These are phyloP conservation scores for Leucania comma DNA, from an alignment of 2,888 invertebrate species.

Conservation along the genomic window DNA sequence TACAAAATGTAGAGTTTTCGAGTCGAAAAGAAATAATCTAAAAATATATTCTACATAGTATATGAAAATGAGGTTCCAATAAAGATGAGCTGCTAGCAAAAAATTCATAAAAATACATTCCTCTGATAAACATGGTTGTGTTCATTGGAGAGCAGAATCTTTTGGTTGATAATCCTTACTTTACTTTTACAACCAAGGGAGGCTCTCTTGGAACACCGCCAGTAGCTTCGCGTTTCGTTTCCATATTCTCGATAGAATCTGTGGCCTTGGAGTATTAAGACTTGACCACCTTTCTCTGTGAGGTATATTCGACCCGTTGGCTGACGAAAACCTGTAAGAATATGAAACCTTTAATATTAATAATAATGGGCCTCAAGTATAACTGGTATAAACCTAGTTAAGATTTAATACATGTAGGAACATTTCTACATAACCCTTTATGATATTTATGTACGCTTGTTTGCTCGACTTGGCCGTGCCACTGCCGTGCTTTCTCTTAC, in stretches of 20 bases:
- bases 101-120: conserved; percentile 28
- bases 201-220: conserved; percentile 78
- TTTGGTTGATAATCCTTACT: conserved; percentile 73
- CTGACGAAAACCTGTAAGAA: conserved; percentile 21
- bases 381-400: conserved; percentile 1
- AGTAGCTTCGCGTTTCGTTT: conserved; percentile 75
- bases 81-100: conserved; percentile 13
- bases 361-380: neutral
- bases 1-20: conserved; percentile 1
- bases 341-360: conserved; percentile 2
- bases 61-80: neutral
- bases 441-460: too few species aligned
- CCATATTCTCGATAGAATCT: conserved; percentile 78
- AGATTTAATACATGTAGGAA: neutral
- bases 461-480: too few species aligned
- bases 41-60: conserved; percentile 11
- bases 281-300: conserved; percentile 77
- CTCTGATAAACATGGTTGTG: conserved; percentile 71
- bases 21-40: conserved; percentile 1
- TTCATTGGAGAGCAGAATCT: conserved; percentile 68
- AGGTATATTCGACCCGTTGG: conserved; percentile 70
- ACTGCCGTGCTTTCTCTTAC: neutral
- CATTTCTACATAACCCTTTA: too few species aligned
- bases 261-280: conserved; percentile 72
- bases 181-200: conserved; percentile 75